These are phyloP conservation scores for Rhaphigaster nebulosa DNA, from an alignment of 2,888 invertebrate species.

Conservation along the genomic window DNA sequence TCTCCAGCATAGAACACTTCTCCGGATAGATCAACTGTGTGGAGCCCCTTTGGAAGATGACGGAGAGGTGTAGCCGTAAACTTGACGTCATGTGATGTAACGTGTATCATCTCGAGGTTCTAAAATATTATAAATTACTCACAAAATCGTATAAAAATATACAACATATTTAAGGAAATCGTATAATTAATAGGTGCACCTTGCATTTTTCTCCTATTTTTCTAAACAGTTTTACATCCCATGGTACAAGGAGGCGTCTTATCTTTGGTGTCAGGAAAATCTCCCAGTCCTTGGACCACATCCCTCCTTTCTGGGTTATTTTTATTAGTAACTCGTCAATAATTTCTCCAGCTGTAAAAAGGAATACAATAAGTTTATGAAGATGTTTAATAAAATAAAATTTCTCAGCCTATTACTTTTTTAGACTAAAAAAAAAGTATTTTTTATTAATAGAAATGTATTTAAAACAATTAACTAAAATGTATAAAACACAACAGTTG, in stretches of 20 bases:
- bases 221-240: conserved; percentile 64
- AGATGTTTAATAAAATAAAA: too few species aligned
- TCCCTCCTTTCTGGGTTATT: conserved; percentile 37
- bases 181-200: conserved; percentile 48
- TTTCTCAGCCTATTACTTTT: too few species aligned
- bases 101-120: conserved; percentile 63
- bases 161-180: background rate
- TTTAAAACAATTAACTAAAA: too few species aligned
- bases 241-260: conserved; percentile 62
- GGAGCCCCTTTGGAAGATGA: conserved; percentile 63
- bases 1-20: conserved; percentile 65
- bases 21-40: conserved; percentile 66
- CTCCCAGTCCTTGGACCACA: conserved; percentile 64
- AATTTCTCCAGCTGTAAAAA: conserved; percentile 60
- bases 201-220: conserved; percentile 62
- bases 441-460: too few species aligned
- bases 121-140: conserved; percentile 50
- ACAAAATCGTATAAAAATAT: background rate
- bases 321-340: conserved; percentile 59
- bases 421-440: too few species aligned
- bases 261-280: conserved; percentile 65
- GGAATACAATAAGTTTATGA: too few species aligned
- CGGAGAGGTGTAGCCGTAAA: conserved; percentile 60
- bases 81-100: conserved; percentile 61
- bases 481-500: too few species aligned